phyloP scores from a whole-genome alignment of 2,113 vertebrate genomes.

The Ammodytes marinus region DNA sequence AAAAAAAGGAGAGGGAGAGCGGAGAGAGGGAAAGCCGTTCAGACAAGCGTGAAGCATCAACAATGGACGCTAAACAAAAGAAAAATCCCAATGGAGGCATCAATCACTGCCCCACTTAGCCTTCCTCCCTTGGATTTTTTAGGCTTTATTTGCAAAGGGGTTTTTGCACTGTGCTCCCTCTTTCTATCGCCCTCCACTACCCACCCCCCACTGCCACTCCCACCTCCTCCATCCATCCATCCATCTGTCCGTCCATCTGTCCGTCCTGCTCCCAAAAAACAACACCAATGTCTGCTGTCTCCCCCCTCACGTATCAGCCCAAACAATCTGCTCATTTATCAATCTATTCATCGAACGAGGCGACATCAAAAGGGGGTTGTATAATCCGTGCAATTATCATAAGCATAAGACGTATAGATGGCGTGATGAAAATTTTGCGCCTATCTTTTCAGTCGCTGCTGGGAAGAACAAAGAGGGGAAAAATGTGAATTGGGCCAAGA shows the following conservation, averaged over 20 bases:
- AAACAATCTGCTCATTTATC: conserved; percentile 57
- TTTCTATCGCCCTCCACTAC: conserved; percentile 25
- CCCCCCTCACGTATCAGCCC: conserved; percentile 32
- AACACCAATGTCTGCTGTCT: conserved; percentile 66
- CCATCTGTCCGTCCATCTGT: conserved; percentile 73
- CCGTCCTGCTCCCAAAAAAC: conserved; percentile 68
- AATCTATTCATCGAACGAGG: conserved; percentile 11
- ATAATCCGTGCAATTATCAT: conserved; percentile 8
- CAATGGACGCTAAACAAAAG: conserved; percentile 75
- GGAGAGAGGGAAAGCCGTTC: conserved; percentile 58
- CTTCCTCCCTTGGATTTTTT: conserved; percentile 44
- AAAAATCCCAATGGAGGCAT: conserved; percentile 70
- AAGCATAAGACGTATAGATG: conserved; percentile 9
- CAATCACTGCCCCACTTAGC: conserved; percentile 67
- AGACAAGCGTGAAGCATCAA: conserved; percentile 75
- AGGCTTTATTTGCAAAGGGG: conserved; percentile 41
- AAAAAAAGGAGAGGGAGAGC: conserved; percentile 34
- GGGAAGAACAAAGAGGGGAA: neutral
- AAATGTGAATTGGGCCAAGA: neutral
- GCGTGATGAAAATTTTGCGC: conserved; percentile 20
- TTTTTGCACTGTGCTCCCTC: conserved; percentile 35
- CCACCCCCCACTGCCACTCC: conserved; percentile 25
- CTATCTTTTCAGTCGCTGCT: neutral
- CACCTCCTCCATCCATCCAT: conserved; percentile 66
- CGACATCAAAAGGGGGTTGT: neutral